Evolutionary conservation across 2,113 vertebrate genomes (phyloP).

Genomic region (Platanista minor): DNA sequence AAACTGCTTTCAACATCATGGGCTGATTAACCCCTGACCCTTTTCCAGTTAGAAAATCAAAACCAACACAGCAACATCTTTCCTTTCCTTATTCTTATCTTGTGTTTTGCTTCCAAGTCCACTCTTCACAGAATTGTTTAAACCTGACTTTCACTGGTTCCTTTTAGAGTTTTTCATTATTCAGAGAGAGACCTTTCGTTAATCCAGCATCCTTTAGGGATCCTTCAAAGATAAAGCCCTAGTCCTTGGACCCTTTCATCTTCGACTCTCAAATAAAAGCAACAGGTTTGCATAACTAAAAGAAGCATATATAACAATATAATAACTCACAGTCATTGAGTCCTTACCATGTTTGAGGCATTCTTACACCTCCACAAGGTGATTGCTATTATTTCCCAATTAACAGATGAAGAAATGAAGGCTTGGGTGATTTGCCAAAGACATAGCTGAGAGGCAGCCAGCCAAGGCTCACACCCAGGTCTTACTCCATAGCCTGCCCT

Average conservation of each 20-base stretch:
- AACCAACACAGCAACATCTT: neutral
- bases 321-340: neutral
- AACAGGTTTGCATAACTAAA: slow-evolving; percentile 15
- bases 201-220: neutral
- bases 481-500: neutral
- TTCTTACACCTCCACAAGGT: neutral
- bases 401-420: neutral
- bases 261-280: slow-evolving; percentile 48
- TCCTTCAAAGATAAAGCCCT: slow-evolving; percentile 21
- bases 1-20: neutral
- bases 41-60: neutral
- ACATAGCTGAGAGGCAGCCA: neutral
- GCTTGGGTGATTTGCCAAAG: neutral
- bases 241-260: slow-evolving; percentile 16
- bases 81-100: neutral
- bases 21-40: neutral
- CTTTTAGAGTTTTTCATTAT: neutral
- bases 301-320: neutral
- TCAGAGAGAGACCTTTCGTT: slow-evolving; percentile 39
- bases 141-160: neutral
- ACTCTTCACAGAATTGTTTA: neutral
- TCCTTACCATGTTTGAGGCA: neutral
- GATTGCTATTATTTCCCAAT: neutral
- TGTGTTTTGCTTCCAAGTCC: neutral
- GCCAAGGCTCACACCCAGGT: neutral